These are phyloP conservation scores for Dicyrtoma fusca DNA, from an alignment of 2,888 invertebrate species.

Conservation along the genomic window DNA sequence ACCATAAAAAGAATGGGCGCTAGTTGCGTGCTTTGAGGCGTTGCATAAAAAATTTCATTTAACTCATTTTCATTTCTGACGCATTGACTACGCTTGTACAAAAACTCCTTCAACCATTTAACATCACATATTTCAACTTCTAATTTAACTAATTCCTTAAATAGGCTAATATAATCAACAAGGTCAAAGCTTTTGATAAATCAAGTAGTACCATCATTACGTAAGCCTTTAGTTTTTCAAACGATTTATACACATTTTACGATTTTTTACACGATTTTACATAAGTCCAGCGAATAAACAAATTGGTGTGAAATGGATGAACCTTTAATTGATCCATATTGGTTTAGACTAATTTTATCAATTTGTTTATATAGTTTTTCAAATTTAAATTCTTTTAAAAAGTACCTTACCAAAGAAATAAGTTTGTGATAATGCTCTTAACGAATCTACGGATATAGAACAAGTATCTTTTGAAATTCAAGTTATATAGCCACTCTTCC, in stretches of 20 bases:
- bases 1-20: not conserved
- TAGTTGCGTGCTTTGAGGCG: not conserved
- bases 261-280: too few species aligned
- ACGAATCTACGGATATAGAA: too few species aligned
- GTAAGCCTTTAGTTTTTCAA: not conserved
- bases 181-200: conserved; percentile 7
- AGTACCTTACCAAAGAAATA: not conserved
- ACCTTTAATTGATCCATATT: not conserved
- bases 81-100: not conserved
- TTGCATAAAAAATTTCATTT: not conserved
- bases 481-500: too few species aligned
- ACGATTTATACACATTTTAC: not conserved
- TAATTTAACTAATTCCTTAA: not conserved
- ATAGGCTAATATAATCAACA: not conserved
- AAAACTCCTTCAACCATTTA: not conserved
- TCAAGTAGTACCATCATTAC: not conserved
- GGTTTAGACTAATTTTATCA: not conserved
- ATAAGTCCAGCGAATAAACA: not conserved
- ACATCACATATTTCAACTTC: not conserved
- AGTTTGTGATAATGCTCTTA: not conserved
- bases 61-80: not conserved
- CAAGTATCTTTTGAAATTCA: too few species aligned
- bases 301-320: not conserved
- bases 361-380: not conserved
- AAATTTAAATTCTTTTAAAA: not conserved